Percentiles rank a stretch among this genome's conserved stretches.
Evolutionary conservation across 2,888 invertebrate genomes (phyloP).

Genomic region (Drosophila subquinaria): DNA sequence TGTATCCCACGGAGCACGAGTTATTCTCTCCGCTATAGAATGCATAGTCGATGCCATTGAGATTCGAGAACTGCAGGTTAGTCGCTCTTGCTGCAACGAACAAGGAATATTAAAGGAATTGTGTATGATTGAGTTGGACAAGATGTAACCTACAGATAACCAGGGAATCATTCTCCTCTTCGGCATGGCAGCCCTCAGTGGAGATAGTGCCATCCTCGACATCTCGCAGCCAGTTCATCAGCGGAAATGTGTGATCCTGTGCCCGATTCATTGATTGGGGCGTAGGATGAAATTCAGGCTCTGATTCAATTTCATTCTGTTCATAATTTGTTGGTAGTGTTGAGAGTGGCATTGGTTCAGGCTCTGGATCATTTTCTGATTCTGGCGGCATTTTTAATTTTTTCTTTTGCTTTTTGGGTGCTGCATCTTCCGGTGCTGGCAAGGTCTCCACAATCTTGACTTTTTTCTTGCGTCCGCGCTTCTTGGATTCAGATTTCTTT

Average conservation of each 20-base stretch:
- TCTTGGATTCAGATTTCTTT: not conserved
- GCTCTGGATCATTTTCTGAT: slow-evolving; percentile 4
- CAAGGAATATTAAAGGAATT: not conserved
- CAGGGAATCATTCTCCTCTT: slow-evolving; percentile 35
- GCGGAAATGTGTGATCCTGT: slow-evolving; percentile 12
- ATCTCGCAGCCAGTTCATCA: slow-evolving; percentile 45
- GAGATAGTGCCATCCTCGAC: slow-evolving; percentile 16
- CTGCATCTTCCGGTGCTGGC: not conserved
- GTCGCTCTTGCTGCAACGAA: slow-evolving; percentile 49
- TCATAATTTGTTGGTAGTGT: not conserved
- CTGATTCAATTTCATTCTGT: not conserved
- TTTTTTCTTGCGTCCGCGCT: not conserved
- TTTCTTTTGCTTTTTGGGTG: not conserved
- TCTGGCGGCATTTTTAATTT: not conserved
- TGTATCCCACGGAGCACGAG: slow-evolving; percentile 58
- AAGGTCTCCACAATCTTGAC: not conserved
- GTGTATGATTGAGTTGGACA: not conserved
- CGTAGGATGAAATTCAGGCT: not conserved
- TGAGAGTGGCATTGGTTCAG: slow-evolving; percentile 2
- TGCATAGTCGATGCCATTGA: slow-evolving; percentile 78
- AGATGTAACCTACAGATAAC: slow-evolving; percentile 39
- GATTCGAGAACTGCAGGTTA: slow-evolving; percentile 59
- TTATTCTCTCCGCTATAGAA: slow-evolving; percentile 69
- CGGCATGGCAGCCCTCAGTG: not conserved
- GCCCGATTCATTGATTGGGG: not conserved